Conservation (phyloP, 2,113 vertebrate genomes). For the Psammodynastes pulverulentus region DNA sequence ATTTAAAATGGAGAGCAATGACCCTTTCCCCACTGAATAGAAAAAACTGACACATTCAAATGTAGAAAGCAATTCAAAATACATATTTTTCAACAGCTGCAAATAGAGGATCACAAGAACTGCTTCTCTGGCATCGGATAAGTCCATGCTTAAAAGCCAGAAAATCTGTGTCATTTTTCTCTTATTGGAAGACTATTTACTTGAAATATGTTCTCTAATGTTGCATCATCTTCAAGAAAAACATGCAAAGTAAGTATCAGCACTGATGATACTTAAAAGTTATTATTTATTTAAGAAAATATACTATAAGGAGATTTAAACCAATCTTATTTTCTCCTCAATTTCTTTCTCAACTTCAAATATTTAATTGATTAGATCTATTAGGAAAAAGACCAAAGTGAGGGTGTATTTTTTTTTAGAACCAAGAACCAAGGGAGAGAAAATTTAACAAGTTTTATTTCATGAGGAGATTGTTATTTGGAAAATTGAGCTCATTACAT, state of each 20-base stretch:
- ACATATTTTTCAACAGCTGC: not conserved
- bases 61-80: not conserved
- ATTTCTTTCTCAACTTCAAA: no score
- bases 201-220: not conserved
- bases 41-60: not conserved
- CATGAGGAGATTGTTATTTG: not conserved
- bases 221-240: constrained; percentile 14
- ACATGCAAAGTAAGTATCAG: not conserved
- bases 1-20: not conserved
- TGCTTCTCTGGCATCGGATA: not conserved
- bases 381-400: not conserved
- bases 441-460: not conserved
- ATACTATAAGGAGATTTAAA: not conserved
- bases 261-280: not conserved
- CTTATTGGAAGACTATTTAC: constrained; percentile 1
- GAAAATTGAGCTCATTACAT: not conserved
- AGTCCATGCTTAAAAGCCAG: not conserved
- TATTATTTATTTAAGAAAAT: not conserved
- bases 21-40: not conserved
- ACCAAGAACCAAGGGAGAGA: not conserved
- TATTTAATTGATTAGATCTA: not conserved
- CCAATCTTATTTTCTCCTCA: not conserved
- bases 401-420: not conserved
- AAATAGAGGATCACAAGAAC: not conserved
- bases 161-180: constrained; percentile 5